Conservation (phyloP, 35 echinoderm and acorn worm genomes). For the Lytechinus pictus region DNA sequence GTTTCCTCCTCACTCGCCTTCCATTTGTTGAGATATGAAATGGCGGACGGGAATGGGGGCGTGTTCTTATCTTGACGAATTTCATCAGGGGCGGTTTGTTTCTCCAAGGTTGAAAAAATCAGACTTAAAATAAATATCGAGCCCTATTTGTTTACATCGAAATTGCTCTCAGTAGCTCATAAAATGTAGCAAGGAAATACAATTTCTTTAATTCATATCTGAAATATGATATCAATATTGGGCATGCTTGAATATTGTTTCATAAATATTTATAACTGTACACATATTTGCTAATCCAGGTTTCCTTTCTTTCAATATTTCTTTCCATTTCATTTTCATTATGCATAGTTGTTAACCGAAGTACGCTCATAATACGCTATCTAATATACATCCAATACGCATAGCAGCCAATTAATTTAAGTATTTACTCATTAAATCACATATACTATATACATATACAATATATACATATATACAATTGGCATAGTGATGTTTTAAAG, state of each 20-base stretch:
- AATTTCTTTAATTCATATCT: neutral
- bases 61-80: neutral
- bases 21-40: neutral
- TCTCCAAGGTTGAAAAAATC: neutral
- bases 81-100: neutral
- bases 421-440: too few relatives aligned
- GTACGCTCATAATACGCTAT: too few relatives aligned
- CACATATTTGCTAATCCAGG: neutral
- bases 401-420: too few relatives aligned
- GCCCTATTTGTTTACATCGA: neutral
- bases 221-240: neutral
- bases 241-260: neutral
- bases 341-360: neutral
- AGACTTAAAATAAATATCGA: neutral
- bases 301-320: neutral
- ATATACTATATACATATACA: too few relatives aligned
- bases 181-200: neutral
- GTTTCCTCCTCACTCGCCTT: neutral
- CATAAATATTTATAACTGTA: neutral
- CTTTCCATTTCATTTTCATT: slow-evolving; percentile 13
- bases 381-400: too few relatives aligned
- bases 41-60: neutral
- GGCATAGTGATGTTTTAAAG: too few relatives aligned
- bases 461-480: too few relatives aligned
- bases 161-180: neutral